Conservation (phyloP, 2,113 vertebrate genomes). For the Pteropus alecto region DNA sequence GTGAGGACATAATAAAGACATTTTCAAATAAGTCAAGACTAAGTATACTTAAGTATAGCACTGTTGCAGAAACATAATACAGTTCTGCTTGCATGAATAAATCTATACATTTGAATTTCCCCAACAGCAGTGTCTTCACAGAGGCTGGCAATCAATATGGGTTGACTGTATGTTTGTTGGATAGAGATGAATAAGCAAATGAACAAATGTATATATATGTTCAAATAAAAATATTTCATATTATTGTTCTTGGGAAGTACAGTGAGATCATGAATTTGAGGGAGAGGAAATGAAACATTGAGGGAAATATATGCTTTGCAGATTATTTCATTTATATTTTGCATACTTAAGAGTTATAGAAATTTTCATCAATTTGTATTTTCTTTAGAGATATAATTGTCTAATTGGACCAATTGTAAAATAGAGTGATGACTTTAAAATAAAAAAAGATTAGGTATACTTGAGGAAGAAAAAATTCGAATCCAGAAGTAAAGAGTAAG, state of each 20-base stretch:
- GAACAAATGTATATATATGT: not conserved
- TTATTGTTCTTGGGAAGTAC: not conserved
- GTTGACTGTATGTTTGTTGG: too few relatives aligned
- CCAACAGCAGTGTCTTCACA: too few relatives aligned
- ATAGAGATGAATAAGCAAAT: too few relatives aligned
- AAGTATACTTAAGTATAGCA: too few relatives aligned
- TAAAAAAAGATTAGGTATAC: not conserved
- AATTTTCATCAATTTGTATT: not conserved
- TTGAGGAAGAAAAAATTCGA: not conserved
- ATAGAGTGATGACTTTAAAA: not conserved
- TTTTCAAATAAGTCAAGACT: too few relatives aligned
- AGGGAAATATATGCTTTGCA: not conserved
- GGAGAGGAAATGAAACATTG: not conserved
- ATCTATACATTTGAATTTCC: too few relatives aligned
- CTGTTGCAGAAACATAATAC: too few relatives aligned
- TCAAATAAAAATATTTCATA: not conserved
- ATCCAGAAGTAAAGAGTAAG: not conserved
- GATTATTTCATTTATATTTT: not conserved
- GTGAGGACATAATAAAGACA: not conserved
- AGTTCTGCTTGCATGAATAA: too few relatives aligned
- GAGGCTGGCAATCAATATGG: too few relatives aligned
- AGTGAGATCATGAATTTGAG: not conserved
- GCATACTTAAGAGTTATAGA: not conserved
- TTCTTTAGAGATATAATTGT: not conserved
- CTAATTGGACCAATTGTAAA: not conserved